A percentile compares a stretch with the other conserved stretches of the same genome.
Conservation (phyloP, 2,888 invertebrate genomes). For the Phlogophora meticulosa region DNA sequence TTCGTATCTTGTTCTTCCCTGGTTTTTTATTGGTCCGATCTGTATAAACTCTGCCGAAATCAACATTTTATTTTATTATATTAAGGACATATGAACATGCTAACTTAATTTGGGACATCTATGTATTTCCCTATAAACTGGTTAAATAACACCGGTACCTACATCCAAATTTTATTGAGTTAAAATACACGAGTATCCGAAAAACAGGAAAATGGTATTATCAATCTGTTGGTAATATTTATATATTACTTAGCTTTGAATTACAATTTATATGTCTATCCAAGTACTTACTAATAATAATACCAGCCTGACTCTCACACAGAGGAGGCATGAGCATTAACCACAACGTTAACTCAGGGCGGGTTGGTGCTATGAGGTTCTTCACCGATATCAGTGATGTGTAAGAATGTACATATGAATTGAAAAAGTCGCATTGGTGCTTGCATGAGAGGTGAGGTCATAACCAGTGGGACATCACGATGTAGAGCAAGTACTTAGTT, state of each 20-base stretch:
- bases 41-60: background rate
- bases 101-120: background rate
- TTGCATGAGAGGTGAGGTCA: too few relatives aligned
- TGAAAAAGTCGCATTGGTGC: too few relatives aligned
- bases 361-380: too few relatives aligned
- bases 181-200: background rate
- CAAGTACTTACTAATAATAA: background rate
- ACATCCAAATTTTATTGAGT: constrained; percentile 5
- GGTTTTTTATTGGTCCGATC: too few relatives aligned
- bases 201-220: constrained; percentile 27
- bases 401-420: too few relatives aligned
- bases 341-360: too few relatives aligned
- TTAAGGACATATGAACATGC: background rate
- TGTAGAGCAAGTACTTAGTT: too few relatives aligned
- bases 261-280: constrained; percentile 2
- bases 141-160: constrained; percentile 4
- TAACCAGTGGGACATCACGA: too few relatives aligned
- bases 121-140: constrained; percentile 7
- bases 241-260: constrained; percentile 5
- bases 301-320: background rate
- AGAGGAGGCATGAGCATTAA: too few relatives aligned
- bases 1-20: too few relatives aligned
- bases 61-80: background rate
- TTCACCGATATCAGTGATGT: too few relatives aligned
- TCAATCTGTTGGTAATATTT: constrained; percentile 28